A percentile compares a stretch with the other conserved stretches of the same genome.
phyloP scores from a whole-genome alignment of 2,888 invertebrate species.

The Cyclophora punctaria region DNA sequence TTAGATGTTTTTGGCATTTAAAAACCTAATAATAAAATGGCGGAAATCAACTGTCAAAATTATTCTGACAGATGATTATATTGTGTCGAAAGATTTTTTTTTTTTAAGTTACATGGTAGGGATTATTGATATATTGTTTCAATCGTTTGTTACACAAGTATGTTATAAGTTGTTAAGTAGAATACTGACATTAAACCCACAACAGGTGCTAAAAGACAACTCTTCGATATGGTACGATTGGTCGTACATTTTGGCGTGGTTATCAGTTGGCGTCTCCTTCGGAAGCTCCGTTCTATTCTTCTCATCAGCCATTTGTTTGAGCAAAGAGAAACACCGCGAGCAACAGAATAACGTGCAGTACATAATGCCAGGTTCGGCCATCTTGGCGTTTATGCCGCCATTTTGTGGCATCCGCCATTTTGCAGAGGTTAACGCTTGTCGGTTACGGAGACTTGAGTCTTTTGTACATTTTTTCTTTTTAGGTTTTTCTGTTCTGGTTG shows the following conservation, averaged over 20 bases:
- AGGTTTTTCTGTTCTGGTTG: slow-evolving; percentile 4
- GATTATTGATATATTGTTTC: too few species aligned
- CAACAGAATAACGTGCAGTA: slow-evolving; percentile 88
- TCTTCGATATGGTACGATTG: slow-evolving; percentile 85
- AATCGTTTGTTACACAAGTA: too few species aligned
- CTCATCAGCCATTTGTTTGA: slow-evolving; percentile 85
- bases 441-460: slow-evolving; percentile 36
- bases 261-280: slow-evolving; percentile 84
- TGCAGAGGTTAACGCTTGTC: slow-evolving; percentile 55
- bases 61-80: too few species aligned
- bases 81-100: too few species aligned
- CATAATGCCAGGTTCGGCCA: slow-evolving; percentile 87
- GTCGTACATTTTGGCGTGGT: slow-evolving; percentile 91
- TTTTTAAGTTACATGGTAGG: too few species aligned
- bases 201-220: slow-evolving; percentile 83
- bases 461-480: slow-evolving; percentile 21
- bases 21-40: too few species aligned
- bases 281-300: slow-evolving; percentile 85
- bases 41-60: too few species aligned
- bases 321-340: slow-evolving; percentile 83
- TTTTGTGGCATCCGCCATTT: slow-evolving; percentile 34
- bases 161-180: too few species aligned
- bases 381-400: slow-evolving; percentile 31
- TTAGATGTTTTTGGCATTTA: too few species aligned
- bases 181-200: slow-evolving; percentile 18